Evolutionary conservation across 2,888 invertebrate genomes (phyloP).

Genomic region (Caenorhabditis sp.): DNA sequence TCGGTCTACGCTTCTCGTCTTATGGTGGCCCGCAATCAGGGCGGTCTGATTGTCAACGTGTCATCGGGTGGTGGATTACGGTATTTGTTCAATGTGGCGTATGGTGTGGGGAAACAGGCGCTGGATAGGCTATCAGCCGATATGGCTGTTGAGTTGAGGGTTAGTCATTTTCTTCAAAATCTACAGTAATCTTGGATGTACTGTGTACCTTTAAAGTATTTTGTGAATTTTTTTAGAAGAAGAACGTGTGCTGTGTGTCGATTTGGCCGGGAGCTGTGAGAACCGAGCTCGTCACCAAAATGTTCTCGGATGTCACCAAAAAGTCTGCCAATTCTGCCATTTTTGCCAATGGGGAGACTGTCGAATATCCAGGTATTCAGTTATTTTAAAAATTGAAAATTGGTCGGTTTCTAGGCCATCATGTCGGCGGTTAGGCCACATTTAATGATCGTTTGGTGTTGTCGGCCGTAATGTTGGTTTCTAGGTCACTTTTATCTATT

Average conservation of each 20-base stretch:
- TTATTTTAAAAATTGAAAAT: too few relatives aligned
- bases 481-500: too few relatives aligned
- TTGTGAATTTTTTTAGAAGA: background rate
- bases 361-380: constrained; percentile 67
- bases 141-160: constrained; percentile 71
- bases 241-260: constrained; percentile 70
- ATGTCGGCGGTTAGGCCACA: too few relatives aligned
- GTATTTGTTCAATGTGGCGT: constrained; percentile 73
- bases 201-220: background rate
- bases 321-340: constrained; percentile 22
- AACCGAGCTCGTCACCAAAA: constrained; percentile 70
- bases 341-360: constrained; percentile 59
- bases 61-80: constrained; percentile 72
- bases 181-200: background rate
- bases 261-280: constrained; percentile 73
- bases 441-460: too few relatives aligned
- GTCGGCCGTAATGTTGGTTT: too few relatives aligned
- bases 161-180: background rate
- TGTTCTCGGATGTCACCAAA: background rate
- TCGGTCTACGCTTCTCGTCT: constrained; percentile 71
- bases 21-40: constrained; percentile 55
- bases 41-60: constrained; percentile 73
- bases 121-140: constrained; percentile 74
- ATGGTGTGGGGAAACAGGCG: constrained; percentile 74
- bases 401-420: too few relatives aligned